These are phyloP conservation scores for Anguilla obscura DNA, from an alignment of 2,797 vertebrate species.

Conservation along the genomic window DNA sequence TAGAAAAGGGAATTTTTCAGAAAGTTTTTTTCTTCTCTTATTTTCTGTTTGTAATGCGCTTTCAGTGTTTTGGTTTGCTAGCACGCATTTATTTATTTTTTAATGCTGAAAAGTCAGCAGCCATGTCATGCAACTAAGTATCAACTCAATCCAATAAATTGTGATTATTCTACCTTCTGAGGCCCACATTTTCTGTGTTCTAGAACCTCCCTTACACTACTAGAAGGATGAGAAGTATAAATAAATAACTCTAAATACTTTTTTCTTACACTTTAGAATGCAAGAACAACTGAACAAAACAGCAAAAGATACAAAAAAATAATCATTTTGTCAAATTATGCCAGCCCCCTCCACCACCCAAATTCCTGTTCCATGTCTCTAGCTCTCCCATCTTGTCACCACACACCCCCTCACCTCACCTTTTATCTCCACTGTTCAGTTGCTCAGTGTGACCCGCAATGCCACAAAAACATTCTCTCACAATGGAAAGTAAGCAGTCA, in stretches of 20 bases:
- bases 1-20: slow-evolving; percentile 52
- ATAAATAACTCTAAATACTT: not conserved
- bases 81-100: slow-evolving; percentile 44
- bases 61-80: slow-evolving; percentile 43
- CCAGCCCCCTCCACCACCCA: not conserved
- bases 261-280: not conserved
- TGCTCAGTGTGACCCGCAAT: not conserved
- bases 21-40: slow-evolving; percentile 35
- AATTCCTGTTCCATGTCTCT: not conserved
- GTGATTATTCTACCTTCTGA: slow-evolving; percentile 13
- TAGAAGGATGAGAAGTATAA: not conserved
- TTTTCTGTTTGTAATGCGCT: slow-evolving; percentile 52
- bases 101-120: slow-evolving; percentile 44
- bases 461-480: not conserved
- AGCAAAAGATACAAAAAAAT: not conserved
- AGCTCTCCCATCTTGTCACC: not conserved
- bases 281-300: not conserved
- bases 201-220: not conserved
- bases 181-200: not conserved
- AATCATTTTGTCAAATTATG: no score
- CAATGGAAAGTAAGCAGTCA: not conserved
- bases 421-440: not conserved
- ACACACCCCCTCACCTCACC: not conserved
- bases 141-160: slow-evolving; percentile 42
- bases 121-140: slow-evolving; percentile 20